Percentiles rank a stretch among this genome's conserved stretches.
phyloP scores from a whole-genome alignment of 2,797 vertebrate genomes.

The Ctenochaetus hawaiiensis region DNA sequence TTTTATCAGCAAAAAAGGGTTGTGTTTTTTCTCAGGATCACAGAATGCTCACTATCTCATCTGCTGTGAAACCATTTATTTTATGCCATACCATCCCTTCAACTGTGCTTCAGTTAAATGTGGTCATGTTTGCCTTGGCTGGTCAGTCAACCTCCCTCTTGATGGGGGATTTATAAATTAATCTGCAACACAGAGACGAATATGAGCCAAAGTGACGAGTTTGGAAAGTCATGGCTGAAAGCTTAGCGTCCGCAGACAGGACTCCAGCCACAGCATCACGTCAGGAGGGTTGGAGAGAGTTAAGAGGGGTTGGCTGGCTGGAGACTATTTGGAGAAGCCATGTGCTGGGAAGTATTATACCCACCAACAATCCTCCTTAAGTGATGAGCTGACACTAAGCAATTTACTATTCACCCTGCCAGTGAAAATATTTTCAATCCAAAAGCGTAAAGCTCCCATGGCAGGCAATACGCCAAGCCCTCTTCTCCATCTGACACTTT shows the following conservation, averaged over 20 bases:
- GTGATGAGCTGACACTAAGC: constrained; percentile 83
- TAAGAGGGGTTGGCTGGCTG: constrained; percentile 64
- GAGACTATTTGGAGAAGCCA: constrained; percentile 74
- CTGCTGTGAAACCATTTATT: constrained; percentile 35
- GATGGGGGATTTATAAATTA: constrained; percentile 71
- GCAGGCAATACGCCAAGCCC: constrained; percentile 69
- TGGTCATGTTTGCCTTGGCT: constrained; percentile 59
- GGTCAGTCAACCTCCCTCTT: constrained; percentile 59
- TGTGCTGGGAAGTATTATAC: constrained; percentile 75
- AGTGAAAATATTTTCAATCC: constrained; percentile 80
- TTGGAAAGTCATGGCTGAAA: constrained; percentile 62
- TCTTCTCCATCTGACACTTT: constrained; percentile 78
- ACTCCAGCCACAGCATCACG: constrained; percentile 48
- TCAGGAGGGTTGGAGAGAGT: constrained; percentile 61
- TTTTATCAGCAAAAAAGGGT: constrained; percentile 2
- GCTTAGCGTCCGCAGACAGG: constrained; percentile 63
- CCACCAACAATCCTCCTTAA: constrained; percentile 80
- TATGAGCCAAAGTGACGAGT: constrained; percentile 63
- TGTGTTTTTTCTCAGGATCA: constrained; percentile 27
- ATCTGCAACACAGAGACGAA: constrained; percentile 65
- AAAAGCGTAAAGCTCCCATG: constrained; percentile 74
- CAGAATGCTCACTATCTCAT: constrained; percentile 30
- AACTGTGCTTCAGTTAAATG: constrained; percentile 39
- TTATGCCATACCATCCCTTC: constrained; percentile 40
- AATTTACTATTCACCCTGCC: constrained; percentile 80